Base-by-base conservation (phyloP, 1,140 invertebrate species). In the Fopius arisanus region DNA sequence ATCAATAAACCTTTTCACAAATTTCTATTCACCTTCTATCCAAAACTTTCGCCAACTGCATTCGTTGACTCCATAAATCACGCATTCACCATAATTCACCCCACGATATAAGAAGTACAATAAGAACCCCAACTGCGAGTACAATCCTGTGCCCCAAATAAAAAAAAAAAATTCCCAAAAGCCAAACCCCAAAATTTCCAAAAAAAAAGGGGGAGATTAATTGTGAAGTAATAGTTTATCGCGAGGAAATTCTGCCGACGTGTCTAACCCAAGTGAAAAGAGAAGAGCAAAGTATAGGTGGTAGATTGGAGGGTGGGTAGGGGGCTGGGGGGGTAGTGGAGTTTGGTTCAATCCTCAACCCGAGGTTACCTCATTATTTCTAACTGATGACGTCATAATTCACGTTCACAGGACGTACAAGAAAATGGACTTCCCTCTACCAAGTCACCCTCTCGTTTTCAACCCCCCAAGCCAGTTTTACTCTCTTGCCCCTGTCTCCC, bases 351-450 rank as follows among this genome's bases (percentile, higher is more conserved):
- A 76, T 76, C 59, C 75, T 75, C 77, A 74, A 78, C 75, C 75
- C 68, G 80, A 77, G 81, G 78, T 80, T 78, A 81, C 78, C 80
- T 85, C 82, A 83, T 85, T 85, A 84, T 83, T 83, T 83, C 80
- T 59, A 59, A 59, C 54, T 84, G 83, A 84, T 85, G 75, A 80
- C 80, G 77, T 83, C 81, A 84, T 84, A 79, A 83, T 81, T 84
- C 83, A 84, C 79, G 76, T 77, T 76, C 77, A 68, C 54, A 75
- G 75, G 81, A 83, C 82, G 81, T 83, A 80, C 79, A 80, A 83
- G 82, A 83, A 85, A 85, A 85, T 84, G 79, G 82, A 83, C 79
- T 83, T 80, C 71, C 72, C 77, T 68, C 59, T 72, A 77, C 72
- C 66, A 73, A 76, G 63, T 75, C 73, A 75, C 68, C 29, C 41